Evolutionary conservation across 2,113 vertebrate species (phyloP).

Genomic region (Antennarius striatus): DNA sequence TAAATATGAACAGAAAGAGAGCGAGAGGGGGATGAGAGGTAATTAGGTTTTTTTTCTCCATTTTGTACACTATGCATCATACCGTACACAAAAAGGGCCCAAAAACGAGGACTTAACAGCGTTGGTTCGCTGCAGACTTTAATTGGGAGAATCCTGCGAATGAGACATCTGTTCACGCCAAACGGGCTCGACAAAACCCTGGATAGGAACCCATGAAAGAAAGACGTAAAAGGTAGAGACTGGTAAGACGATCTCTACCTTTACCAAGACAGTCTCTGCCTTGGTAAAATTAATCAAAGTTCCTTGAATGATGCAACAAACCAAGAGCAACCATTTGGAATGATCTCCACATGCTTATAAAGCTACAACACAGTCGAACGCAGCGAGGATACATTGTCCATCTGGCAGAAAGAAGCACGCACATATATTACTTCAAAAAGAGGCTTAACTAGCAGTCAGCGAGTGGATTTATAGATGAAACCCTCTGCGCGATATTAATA

Average conservation of each 20-base stretch:
- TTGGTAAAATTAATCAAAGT: neutral
- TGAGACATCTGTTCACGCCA: neutral
- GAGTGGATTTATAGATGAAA: constrained; percentile 31
- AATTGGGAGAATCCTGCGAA: constrained; percentile 4
- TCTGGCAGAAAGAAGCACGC: constrained; percentile 30
- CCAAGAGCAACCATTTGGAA: no score
- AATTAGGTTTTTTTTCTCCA: constrained; percentile 47
- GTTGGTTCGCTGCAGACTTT: no score
- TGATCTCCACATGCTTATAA: no score
- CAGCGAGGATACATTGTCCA: constrained; percentile 24
- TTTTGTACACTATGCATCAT: constrained; percentile 17
- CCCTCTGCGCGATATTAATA: constrained; percentile 47
- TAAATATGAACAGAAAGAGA: constrained; percentile 68
- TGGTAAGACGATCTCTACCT: no score
- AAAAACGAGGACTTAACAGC: neutral
- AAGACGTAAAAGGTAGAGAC: no score
- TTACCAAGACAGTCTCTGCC: no score
- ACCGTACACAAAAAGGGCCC: neutral
- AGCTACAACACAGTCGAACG: neutral
- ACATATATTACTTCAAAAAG: constrained; percentile 16
- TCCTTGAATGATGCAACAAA: no score
- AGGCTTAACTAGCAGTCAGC: neutral
- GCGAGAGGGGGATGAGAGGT: constrained; percentile 1
- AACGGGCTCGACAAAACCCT: neutral
- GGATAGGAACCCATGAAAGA: neutral